A percentile compares a stretch with the other conserved stretches of the same genome.
Evolutionary conservation across 2,113 vertebrate species (phyloP).

Genomic region (Oplegnathus fasciatus): DNA sequence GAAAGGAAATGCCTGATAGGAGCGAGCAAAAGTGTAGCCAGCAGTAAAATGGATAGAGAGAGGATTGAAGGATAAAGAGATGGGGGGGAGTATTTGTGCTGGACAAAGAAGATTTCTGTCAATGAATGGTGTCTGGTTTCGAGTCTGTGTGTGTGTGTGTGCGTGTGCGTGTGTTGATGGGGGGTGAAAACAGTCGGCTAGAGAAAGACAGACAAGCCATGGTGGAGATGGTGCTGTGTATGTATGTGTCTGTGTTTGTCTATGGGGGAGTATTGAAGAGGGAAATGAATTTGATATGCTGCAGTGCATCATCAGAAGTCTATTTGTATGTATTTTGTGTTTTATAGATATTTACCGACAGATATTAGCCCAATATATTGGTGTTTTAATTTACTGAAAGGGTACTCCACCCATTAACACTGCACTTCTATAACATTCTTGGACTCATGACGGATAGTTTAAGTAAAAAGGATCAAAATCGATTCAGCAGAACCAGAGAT

Average conservation of each 20-base stretch:
- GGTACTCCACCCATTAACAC: background rate
- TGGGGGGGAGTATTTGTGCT: conserved; percentile 54
- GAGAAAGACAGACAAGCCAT: conserved; percentile 25
- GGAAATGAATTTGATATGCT: conserved; percentile 41
- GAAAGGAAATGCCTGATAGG: conserved; percentile 43
- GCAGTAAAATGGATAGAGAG: conserved; percentile 43
- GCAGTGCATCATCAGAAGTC: conserved; percentile 28
- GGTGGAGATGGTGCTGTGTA: background rate
- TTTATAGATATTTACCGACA: background rate
- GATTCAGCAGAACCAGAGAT: too few relatives aligned
- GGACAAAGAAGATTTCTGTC: conserved; percentile 81
- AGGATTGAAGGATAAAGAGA: conserved; percentile 38
- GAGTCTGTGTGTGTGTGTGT: conserved; percentile 33
- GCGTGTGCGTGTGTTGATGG: conserved; percentile 11
- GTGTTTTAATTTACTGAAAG: background rate
- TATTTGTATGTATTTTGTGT: conserved; percentile 6
- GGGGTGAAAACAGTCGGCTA: conserved; percentile 11
- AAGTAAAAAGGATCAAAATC: too few relatives aligned
- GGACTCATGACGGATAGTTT: background rate
- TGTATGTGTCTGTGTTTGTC: conserved; percentile 20
- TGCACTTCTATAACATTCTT: background rate
- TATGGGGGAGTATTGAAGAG: conserved; percentile 14
- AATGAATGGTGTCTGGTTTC: conserved; percentile 76
- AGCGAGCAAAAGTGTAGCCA: conserved; percentile 4
- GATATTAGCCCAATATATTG: background rate